Base-by-base conservation (phyloP, 64 coral and sea anemone genomes). In the Anthopleura sola region DNA sequence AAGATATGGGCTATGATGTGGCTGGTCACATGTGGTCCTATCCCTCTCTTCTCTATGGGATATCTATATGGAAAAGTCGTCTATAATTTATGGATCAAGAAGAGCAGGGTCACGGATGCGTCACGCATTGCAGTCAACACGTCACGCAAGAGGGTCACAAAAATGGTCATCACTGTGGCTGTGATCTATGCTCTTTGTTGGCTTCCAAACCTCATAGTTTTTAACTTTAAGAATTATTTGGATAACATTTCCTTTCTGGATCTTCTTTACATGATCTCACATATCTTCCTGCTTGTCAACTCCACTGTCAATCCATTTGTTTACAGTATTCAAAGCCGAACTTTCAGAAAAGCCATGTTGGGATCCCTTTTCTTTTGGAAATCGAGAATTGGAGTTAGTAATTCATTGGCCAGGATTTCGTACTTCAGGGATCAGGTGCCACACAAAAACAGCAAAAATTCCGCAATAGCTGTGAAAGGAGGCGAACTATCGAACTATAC, bases 291-390 rank as follows among this genome's bases (percentile, higher is more conserved):
- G 23, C 40, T 83, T 18, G 23, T 83, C 3, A 51, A 83, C 47
- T 40, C 80, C 20, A 83, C 38, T 34, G 80, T 83, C 15, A 83
- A 51, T 32, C 80, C 80, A n/a, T 83, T 83, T 16, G 80, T 83
- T 24, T 83, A 83, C 80, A 31, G 40, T 38, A 55, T 49, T 32
- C 80, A 51, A 49, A 55, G 51, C 15, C 33, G 40, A 55, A 16
- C 10, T 5, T 83, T 83, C 80, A 60, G 86, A 31, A 50, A 39
- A 16, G 44, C 21, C 50, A 49, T 88, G 75, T 1, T 34, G 17
- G 31, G 32, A 77, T 29, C 37, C 17, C 33, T 77, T 5, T 28
- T n/a, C n/a, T 62, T 62, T 75, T 75, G 68, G 68, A 75, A 31
- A 44, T 44, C 40, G 40, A 44, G 40, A 44, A 44, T 2, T 7